phyloP scores from a whole-genome alignment of 2,113 vertebrate species.

The Perca schrenkii region DNA sequence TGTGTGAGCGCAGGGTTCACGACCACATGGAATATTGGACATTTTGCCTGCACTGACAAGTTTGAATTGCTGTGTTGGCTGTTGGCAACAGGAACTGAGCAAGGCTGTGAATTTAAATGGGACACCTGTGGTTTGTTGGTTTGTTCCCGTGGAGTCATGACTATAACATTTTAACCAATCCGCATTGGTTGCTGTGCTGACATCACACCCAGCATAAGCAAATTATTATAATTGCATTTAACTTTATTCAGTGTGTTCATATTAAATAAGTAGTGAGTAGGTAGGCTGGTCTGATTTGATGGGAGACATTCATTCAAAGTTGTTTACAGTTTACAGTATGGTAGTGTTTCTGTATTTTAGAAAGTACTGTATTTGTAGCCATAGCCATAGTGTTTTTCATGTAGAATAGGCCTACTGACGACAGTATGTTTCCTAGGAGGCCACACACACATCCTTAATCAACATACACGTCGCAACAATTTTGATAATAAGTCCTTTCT shows the following conservation, averaged over 20 bases:
- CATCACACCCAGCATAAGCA: neutral
- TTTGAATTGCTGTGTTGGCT: slow-evolving; percentile 54
- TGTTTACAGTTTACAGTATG: neutral
- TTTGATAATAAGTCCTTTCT: neutral
- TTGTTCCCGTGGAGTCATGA: slow-evolving; percentile 17
- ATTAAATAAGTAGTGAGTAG: neutral
- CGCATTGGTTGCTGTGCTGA: neutral
- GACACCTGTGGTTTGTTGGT: slow-evolving; percentile 63
- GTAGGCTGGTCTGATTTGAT: neutral
- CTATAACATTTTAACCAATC: slow-evolving; percentile 1
- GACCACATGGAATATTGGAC: slow-evolving; percentile 21
- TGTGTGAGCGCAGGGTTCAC: neutral
- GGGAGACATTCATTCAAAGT: neutral
- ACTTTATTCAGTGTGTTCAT: neutral
- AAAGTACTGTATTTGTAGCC: neutral
- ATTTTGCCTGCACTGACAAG: slow-evolving; percentile 54
- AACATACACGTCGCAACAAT: neutral
- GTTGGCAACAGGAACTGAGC: slow-evolving; percentile 41
- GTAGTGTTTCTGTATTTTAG: neutral
- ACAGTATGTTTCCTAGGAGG: neutral
- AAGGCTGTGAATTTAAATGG: slow-evolving; percentile 2
- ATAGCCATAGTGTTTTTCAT: too few species aligned
- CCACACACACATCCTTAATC: neutral
- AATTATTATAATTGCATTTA: neutral
- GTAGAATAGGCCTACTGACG: neutral